Evolutionary conservation across 2,888 invertebrate species (phyloP).

Genomic region (Embidobia sp.): DNA sequence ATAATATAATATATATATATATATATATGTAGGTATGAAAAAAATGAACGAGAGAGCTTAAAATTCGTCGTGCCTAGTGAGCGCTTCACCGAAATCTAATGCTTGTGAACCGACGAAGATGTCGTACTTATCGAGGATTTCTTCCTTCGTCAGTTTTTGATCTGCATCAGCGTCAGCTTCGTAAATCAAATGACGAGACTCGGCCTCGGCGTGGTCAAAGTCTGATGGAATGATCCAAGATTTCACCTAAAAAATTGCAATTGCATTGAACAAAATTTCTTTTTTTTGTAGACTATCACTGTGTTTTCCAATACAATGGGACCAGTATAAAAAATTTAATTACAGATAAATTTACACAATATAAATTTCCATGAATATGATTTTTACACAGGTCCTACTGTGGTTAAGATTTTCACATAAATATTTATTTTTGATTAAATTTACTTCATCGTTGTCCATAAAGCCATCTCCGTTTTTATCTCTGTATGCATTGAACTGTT

Average conservation of each 20-base stretch:
- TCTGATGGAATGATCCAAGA: slow-evolving; percentile 97
- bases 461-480: slow-evolving; percentile 95
- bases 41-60: slow-evolving; percentile 79
- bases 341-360: too few relatives aligned
- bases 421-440: too few relatives aligned
- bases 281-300: too few relatives aligned
- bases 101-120: slow-evolving; percentile 99
- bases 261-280: neutral
- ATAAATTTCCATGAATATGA: too few relatives aligned
- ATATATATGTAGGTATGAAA: neutral
- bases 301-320: too few relatives aligned
- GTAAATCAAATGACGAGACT: slow-evolving; percentile 96
- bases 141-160: slow-evolving; percentile 92
- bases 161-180: slow-evolving; percentile 97
- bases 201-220: slow-evolving; percentile 98
- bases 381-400: too few relatives aligned
- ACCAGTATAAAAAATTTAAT: too few relatives aligned
- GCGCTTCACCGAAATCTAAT: slow-evolving; percentile 98
- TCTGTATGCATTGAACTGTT: slow-evolving; percentile 92
- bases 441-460: slow-evolving; percentile 93
- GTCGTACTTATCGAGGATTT: slow-evolving; percentile 97
- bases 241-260: slow-evolving; percentile 82
- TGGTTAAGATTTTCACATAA: too few relatives aligned
- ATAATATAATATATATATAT: too few relatives aligned
- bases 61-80: slow-evolving; percentile 97